Base-by-base conservation (phyloP, 2,888 invertebrate genomes). In the Leuctra nigra region DNA sequence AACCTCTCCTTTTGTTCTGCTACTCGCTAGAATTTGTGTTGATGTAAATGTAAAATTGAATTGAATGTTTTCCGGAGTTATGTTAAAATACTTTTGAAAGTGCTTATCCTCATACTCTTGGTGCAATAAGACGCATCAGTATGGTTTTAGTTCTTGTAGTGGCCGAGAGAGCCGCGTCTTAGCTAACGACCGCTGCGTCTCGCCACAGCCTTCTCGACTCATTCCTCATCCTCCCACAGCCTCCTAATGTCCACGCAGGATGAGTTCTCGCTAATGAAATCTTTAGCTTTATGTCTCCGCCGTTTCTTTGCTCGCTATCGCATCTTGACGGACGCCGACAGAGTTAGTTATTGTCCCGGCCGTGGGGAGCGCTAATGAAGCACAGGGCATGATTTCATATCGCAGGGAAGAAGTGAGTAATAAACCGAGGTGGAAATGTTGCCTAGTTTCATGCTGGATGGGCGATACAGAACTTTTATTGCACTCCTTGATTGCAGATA, bases 241-340 rank as follows among this genome's bases (percentile, higher is more conserved):
- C 7, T 11, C 29, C 29, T 11, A 29, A 29, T 18, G 44, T 44
- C n/a, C 44, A 2, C 13, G 33, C 7, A 41, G n/a, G 53, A 41
- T 23, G 44, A 44, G 44, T 44, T n/a, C 20, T 23, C 29, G 41
- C 47, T 57, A 57, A 57, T 57, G 57, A 57, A 57, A 57, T 57
- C 57, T 57, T 57, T 46, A 57, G 54, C 46, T 57, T 57, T 54
- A 54, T 54, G 57, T 50, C 41, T 2, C 25, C 39, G 29, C 47
- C n/a, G 18, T 36, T 18, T 29, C 38, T 22, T 35, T 46, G 24
- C 18, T 39, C 9, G 13, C 20, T 44, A 44, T 44, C n/a, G 44
- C 44, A 20, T 4, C 44, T 44, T 23, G 22, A 14, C 23, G 23
- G 9, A 23, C 16, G n/a, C n/a, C n/a, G n/a, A n/a, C n/a, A n/a